phyloP scores from a whole-genome alignment of 92 coral and sea anemone species.

The Porites cylindrica region DNA sequence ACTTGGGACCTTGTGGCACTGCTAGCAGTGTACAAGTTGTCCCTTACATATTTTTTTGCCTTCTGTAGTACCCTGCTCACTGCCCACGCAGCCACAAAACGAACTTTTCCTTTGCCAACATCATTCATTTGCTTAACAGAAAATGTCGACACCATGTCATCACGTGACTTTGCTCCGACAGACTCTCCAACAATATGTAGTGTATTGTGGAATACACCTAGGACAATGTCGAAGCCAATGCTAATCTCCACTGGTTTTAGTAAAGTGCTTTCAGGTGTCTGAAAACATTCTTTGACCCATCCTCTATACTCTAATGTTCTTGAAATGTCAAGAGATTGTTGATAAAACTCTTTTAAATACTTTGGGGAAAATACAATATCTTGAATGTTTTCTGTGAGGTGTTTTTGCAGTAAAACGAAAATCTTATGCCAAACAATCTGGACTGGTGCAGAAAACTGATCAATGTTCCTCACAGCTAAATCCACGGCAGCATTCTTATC shows the following conservation, averaged over 20 bases:
- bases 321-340: slow-evolving; percentile 11
- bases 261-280: neutral
- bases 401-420: neutral
- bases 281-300: slow-evolving; percentile 10
- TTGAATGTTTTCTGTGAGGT: neutral
- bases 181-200: neutral
- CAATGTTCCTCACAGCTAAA: no score
- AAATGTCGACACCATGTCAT: slow-evolving; percentile 13
- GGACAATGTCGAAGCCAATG: slow-evolving; percentile 9
- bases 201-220: neutral
- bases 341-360: neutral
- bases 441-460: neutral
- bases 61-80: slow-evolving; percentile 15
- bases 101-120: slow-evolving; percentile 35
- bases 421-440: neutral
- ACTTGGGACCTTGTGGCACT: neutral
- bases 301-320: slow-evolving; percentile 9
- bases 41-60: slow-evolving; percentile 19
- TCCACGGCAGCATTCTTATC: no score
- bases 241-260: neutral
- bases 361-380: neutral
- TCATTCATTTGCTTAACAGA: slow-evolving; percentile 25
- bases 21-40: slow-evolving; percentile 30
- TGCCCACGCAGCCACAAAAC: slow-evolving; percentile 50
- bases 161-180: neutral